A percentile compares a stretch with the other conserved stretches of the same genome.
phyloP scores from a whole-genome alignment of 2,113 vertebrate genomes.

The Vulpes vulpes region DNA sequence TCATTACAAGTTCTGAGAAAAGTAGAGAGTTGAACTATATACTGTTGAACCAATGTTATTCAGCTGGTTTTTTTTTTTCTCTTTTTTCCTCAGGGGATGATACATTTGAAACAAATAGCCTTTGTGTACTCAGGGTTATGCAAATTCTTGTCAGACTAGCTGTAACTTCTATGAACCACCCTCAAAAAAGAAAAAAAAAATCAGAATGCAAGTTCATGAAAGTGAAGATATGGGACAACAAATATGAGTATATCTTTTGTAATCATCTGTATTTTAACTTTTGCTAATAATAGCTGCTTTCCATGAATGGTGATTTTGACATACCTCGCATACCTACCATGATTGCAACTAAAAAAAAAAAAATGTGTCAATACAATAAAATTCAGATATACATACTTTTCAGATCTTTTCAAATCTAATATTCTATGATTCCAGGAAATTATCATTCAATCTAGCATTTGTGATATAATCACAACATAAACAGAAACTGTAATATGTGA shows the following conservation, averaged over 20 bases:
- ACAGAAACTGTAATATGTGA: constrained; percentile 24
- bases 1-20: constrained; percentile 64
- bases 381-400: constrained; percentile 16
- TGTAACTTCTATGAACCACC: not conserved
- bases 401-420: constrained; percentile 23
- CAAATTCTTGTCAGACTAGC: constrained; percentile 26
- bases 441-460: constrained; percentile 21
- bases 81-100: not conserved
- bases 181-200: not conserved
- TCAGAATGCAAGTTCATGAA: constrained; percentile 11
- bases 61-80: not conserved
- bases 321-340: not conserved
- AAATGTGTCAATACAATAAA: not conserved
- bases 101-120: constrained; percentile 40
- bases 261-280: constrained; percentile 15
- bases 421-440: constrained; percentile 14
- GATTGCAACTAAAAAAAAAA: not conserved
- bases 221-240: constrained; percentile 45
- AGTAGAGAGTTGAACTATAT: not conserved
- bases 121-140: not conserved
- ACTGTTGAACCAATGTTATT: constrained; percentile 25
- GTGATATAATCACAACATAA: constrained; percentile 8
- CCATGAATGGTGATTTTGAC: constrained; percentile 23
- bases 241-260: not conserved
- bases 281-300: constrained; percentile 3